Conservation (phyloP, 2,113 vertebrate species). For the Serinus canaria region DNA sequence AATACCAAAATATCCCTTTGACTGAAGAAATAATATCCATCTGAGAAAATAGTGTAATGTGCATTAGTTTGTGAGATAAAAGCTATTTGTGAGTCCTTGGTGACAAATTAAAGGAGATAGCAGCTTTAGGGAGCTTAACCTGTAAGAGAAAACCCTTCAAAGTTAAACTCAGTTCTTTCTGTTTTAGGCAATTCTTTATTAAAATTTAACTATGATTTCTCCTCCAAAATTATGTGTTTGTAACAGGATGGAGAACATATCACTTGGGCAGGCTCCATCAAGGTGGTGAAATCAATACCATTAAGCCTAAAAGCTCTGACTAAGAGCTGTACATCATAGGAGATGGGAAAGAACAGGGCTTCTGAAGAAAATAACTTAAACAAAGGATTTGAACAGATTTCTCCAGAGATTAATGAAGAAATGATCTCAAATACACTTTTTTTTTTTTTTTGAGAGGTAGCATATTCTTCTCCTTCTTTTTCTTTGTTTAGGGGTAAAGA, state of each 20-base stretch:
- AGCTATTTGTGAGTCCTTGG: background rate
- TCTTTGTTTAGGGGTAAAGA: background rate
- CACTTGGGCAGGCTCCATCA: background rate
- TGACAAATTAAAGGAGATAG: background rate
- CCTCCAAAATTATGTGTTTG: background rate
- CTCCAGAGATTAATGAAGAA: background rate
- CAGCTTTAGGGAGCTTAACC: background rate
- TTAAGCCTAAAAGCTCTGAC: conserved; percentile 1
- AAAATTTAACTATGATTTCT: background rate
- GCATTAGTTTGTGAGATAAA: background rate
- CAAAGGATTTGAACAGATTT: background rate
- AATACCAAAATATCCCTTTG: background rate
- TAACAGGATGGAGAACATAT: background rate
- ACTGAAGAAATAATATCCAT: background rate
- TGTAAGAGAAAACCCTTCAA: background rate
- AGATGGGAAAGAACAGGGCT: background rate
- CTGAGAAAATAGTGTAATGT: background rate
- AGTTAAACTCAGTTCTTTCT: background rate
- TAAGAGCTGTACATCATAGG: background rate
- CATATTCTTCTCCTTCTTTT: background rate
- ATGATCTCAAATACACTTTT: background rate
- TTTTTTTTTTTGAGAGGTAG: background rate
- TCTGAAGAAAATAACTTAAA: background rate
- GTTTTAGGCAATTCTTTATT: background rate
- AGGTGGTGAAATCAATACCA: background rate